Evolutionary conservation across 2,888 invertebrate species (phyloP).

Genomic region (Linnaemya vulpina): DNA sequence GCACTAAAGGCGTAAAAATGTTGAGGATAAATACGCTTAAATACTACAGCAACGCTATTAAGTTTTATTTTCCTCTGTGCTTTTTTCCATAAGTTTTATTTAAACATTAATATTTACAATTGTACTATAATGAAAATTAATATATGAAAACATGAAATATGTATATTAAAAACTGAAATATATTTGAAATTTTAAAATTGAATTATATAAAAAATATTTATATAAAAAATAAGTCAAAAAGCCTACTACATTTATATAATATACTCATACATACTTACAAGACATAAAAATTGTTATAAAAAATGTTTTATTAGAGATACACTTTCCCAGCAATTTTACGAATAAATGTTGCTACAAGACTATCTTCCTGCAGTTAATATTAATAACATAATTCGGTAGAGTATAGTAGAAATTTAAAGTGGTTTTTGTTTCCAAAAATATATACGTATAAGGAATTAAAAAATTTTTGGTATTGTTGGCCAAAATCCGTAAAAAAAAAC

Average conservation of each 20-base stretch:
- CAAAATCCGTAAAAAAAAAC: not conserved
- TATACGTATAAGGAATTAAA: not conserved
- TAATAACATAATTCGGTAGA: not conserved
- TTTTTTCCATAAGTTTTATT: no score
- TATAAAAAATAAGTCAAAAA: not conserved
- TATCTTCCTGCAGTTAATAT: not conserved
- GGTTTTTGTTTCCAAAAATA: not conserved
- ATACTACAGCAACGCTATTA: no score
- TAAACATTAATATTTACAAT: no score
- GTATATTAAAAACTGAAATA: no score
- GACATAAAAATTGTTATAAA: not conserved
- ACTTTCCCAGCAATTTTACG: not conserved
- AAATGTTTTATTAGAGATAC: not conserved
- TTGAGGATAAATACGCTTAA: no score
- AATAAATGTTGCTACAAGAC: not conserved
- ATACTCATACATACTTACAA: not conserved
- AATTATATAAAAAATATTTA: no score
- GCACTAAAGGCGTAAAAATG: no score
- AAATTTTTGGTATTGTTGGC: not conserved
- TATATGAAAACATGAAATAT: no score
- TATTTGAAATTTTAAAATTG: no score
- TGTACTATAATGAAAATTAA: no score
- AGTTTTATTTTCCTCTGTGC: no score
- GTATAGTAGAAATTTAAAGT: not conserved
- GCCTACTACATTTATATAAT: not conserved